Evolutionary conservation across 1,140 invertebrate genomes (phyloP), one percentile per base, ranked within the genome.

Genomic region (Zaprionus inermis): DNA sequence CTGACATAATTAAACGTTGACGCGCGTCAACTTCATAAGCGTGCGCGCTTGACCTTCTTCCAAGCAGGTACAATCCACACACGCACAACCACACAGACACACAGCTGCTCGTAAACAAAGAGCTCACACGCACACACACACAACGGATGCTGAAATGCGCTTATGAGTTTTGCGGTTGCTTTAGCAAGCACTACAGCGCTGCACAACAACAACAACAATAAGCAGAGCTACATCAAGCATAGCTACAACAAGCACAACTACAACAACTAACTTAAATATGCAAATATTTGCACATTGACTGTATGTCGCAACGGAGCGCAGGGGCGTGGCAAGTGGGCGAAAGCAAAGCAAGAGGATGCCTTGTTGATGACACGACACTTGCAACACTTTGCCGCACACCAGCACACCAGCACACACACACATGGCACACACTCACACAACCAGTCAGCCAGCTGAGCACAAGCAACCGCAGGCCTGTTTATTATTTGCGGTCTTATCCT

Each of bases 1-100:
- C 84, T 89, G 84, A 84, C 80, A 89, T 89, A 89, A 89, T 89
- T 89, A 89, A 89, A 89, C 80, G 82, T 76, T 76, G 76, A 83
- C 59, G 59, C 44, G 54, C 63, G 84, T 84, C 78, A 79, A 72
- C 65, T 60, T 88, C 63, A 84, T 89, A 89, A 84, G 78, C 80
- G 44, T 20, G 68, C 65, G 22, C 58, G 66, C 66, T 74, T 74
- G 72, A 74, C 72, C 72, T 74, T 70, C 73, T 20, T 49, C 34
- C 55, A 59, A 66, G 69, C 71, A 66, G 46, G 69, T 24, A 56
- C 56, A 76, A 76, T 65, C 28, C 22, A 54, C 46, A 16, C 65
- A 32, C 24, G 24, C 12, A 54, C 72, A 12, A 51, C 57, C 36
- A 60, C 49, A 41, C 70, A 59, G 41, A 65, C 18, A 55, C 73